Base-by-base conservation (phyloP, 2,888 invertebrate species). In the Caenorhabditis sp. region DNA sequence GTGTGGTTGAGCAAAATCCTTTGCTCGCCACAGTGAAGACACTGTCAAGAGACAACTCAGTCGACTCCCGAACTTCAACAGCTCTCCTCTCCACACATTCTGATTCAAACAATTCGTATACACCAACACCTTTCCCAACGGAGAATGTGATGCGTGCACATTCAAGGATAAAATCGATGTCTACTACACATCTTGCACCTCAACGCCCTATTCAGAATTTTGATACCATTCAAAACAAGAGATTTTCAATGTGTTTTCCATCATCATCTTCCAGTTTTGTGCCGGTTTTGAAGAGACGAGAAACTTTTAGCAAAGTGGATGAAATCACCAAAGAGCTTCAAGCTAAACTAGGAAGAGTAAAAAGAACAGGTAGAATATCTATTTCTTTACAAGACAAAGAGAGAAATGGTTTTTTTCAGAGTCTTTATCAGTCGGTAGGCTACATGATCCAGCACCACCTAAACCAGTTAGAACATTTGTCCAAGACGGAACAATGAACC, bases 61-160 rank as follows among this genome's bases (percentile, higher is more conserved):
- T 71, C 21, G 78, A 78, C 25, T 78, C 78, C n/a, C 66, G 78
- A 20, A 59, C 76, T 5, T 78, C 78, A 14, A 78, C 78, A 20
- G 63, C 63, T 8, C 49, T 78, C 12, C 76, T 78, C 52, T 78
- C 76, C 23, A 73, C 43, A 43, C 43, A 43, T 43, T 43, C 68
- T 0, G 66, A 63, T 23, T 71, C 73, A n/a, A 21, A 27, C 58
- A 62, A 69, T 26, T 74, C 76, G 1, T 63, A 62, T 52, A 59
- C 56, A 1, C 54, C 65, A n/a, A 78, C 76, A 3, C 78, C 78
- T 0, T 69, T 62, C 0, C 78, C 78, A 56, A 56, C 23, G 8
- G 21, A 53, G 21, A 25, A 25, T 53, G 21, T 53, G 25, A 53
- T 25, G 4, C 21, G 53, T 21, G 8, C 4, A 21, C 21, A 23